phyloP scores from a whole-genome alignment of 2,888 invertebrate genomes.

The Lasioglossum pauxillum region DNA sequence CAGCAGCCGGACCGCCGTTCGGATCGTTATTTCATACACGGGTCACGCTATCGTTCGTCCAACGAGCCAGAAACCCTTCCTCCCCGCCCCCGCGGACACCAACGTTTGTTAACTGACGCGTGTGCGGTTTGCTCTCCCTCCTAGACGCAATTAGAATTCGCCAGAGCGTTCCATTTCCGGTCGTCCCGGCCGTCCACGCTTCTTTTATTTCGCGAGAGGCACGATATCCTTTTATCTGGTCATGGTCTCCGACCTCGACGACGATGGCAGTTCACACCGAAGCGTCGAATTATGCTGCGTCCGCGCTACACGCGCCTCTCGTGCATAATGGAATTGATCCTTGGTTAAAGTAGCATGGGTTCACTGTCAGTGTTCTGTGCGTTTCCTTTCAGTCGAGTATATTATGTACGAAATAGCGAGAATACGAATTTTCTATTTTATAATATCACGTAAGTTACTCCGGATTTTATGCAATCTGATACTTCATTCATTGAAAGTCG shows the following conservation, averaged over 20 bases:
- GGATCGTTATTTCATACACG: slow-evolving; percentile 72
- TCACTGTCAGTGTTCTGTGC: too few relatives aligned
- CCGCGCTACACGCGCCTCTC: neutral
- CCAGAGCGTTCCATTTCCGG: neutral
- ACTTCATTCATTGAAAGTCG: neutral
- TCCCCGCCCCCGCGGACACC: neutral
- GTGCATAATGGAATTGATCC: too few relatives aligned
- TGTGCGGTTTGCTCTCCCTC: slow-evolving; percentile 40
- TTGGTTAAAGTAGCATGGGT: too few relatives aligned
- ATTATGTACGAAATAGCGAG: neutral
- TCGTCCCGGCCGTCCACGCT: neutral
- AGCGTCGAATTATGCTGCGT: neutral
- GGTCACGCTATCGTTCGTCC: slow-evolving; percentile 52
- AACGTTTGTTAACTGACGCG: slow-evolving; percentile 40
- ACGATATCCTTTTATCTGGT: neutral
- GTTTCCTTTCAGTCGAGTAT: too few relatives aligned
- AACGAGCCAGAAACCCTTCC: neutral
- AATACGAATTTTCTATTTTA: neutral
- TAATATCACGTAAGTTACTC: neutral
- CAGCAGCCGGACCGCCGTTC: slow-evolving; percentile 41
- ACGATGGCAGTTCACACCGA: neutral
- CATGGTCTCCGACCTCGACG: neutral
- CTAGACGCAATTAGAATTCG: slow-evolving; percentile 42
- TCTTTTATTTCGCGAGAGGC: neutral
- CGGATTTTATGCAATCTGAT: neutral